phyloP scores from a whole-genome alignment of 1,140 invertebrate species.

The Drosophila teissieri region DNA sequence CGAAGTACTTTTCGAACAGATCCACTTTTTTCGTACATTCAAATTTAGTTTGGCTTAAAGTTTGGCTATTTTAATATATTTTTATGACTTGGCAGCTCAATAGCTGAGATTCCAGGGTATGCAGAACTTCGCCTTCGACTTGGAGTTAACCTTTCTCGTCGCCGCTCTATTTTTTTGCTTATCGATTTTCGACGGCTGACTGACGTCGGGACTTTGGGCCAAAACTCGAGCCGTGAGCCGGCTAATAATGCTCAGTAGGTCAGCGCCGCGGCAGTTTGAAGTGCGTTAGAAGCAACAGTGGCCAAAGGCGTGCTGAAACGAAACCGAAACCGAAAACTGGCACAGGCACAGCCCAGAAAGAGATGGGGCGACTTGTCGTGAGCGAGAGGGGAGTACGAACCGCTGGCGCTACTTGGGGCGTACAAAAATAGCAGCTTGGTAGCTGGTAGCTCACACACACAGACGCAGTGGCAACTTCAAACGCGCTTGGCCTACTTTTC shows the following conservation, averaged over 20 bases:
- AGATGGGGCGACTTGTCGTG: background rate
- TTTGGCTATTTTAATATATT: too few species aligned
- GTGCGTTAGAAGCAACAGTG: conserved; percentile 79
- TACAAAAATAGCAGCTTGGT: conserved; percentile 63
- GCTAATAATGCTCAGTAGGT: conserved; percentile 80
- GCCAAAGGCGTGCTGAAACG: conserved; percentile 53
- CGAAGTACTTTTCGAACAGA: too few species aligned
- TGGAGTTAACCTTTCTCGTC: conserved; percentile 20
- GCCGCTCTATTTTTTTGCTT: conserved; percentile 41
- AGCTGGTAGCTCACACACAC: conserved; percentile 32
- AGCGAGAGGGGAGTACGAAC: conserved; percentile 18
- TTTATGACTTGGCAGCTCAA: background rate
- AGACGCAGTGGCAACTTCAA: conserved; percentile 74
- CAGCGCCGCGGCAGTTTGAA: conserved; percentile 70
- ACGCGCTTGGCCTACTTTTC: conserved; percentile 78
- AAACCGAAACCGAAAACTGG: conserved; percentile 53
- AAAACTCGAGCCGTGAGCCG: conserved; percentile 51
- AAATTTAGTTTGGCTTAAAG: too few species aligned
- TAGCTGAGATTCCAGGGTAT: conserved; percentile 27
- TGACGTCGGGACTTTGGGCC: conserved; percentile 31
- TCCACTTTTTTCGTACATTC: too few species aligned
- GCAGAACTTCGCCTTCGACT: conserved; percentile 15
- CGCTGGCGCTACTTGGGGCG: conserved; percentile 60
- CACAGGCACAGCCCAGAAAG: conserved; percentile 18
- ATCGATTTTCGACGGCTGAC: conserved; percentile 76